Evolutionary conservation across 2,888 invertebrate species (phyloP).

Genomic region (Chromoteleia sp.): DNA sequence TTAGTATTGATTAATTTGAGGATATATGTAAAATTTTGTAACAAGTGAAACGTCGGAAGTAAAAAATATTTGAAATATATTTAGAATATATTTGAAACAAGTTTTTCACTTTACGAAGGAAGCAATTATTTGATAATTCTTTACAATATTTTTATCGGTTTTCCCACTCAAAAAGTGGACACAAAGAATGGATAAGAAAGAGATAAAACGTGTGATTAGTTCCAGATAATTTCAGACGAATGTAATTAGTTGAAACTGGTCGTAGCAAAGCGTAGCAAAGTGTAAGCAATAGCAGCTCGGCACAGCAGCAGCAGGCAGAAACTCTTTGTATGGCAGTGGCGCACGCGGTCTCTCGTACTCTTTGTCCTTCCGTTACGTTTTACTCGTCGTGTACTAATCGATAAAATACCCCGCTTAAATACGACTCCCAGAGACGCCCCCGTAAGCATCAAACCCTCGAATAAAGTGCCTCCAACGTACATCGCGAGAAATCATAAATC

Average conservation of each 20-base stretch:
- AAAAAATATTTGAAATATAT: too few species aligned
- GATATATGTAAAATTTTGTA: too few species aligned
- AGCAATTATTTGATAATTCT: too few species aligned
- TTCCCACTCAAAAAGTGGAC: too few species aligned
- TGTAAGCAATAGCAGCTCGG: conserved; percentile 30
- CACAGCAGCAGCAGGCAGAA: conserved; percentile 49
- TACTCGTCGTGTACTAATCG: conserved; percentile 75
- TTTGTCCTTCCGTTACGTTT: conserved; percentile 79
- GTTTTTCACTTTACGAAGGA: too few species aligned
- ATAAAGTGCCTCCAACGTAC: conserved; percentile 60
- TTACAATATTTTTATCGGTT: too few species aligned
- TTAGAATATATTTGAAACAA: too few species aligned
- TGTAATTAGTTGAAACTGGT: conserved; percentile 25
- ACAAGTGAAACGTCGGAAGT: too few species aligned
- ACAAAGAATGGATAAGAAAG: not conserved
- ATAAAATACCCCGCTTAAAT: conserved; percentile 77
- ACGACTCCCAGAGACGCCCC: conserved; percentile 69
- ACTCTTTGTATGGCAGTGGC: conserved; percentile 79
- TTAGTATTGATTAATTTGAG: too few species aligned
- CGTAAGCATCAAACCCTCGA: conserved; percentile 61
- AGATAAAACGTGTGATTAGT: conserved; percentile 29
- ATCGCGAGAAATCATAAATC: conserved; percentile 49
- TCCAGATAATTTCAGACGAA: conserved; percentile 5
- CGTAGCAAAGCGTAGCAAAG: conserved; percentile 29
- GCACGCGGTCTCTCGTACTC: conserved; percentile 77